Percentiles rank a stretch among this genome's conserved stretches.
phyloP scores from a whole-genome alignment of 2,888 invertebrate species.

The Sesia apiformis region DNA sequence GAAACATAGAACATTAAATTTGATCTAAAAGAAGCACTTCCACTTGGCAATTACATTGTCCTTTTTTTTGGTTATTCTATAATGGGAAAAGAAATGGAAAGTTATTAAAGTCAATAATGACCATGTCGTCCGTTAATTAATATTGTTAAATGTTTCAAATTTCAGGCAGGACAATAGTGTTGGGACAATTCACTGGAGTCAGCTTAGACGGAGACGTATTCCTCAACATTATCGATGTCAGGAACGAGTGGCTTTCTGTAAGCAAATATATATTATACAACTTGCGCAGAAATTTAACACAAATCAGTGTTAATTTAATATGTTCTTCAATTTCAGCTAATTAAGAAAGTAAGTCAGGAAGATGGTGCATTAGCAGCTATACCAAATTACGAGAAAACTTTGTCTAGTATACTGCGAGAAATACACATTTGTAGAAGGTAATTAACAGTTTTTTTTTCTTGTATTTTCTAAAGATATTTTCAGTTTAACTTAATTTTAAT shows the following conservation, averaged over 20 bases:
- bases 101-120: too few relatives aligned
- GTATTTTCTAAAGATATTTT: slow-evolving; percentile 10
- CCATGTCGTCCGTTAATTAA: too few relatives aligned
- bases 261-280: slow-evolving; percentile 32
- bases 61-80: neutral
- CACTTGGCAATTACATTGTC: too few relatives aligned
- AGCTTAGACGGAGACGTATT: slow-evolving; percentile 92
- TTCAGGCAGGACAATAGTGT: slow-evolving; percentile 84
- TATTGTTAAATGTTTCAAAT: slow-evolving; percentile 10
- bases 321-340: slow-evolving; percentile 73
- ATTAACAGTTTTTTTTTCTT: slow-evolving; percentile 7
- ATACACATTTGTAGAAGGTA: slow-evolving; percentile 89
- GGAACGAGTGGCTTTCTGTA: slow-evolving; percentile 95
- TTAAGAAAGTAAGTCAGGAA: slow-evolving; percentile 85
- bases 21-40: too few relatives aligned
- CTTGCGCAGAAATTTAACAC: neutral
- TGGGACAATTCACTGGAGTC: slow-evolving; percentile 93
- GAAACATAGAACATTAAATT: too few relatives aligned
- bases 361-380: slow-evolving; percentile 83
- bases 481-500: too few relatives aligned
- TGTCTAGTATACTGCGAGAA: slow-evolving; percentile 87
- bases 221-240: slow-evolving; percentile 93
- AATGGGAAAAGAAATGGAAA: too few relatives aligned
- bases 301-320: neutral
- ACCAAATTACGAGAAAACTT: slow-evolving; percentile 87